Conservation (phyloP, 2,113 vertebrate genomes). For the Labrus mixtus region DNA sequence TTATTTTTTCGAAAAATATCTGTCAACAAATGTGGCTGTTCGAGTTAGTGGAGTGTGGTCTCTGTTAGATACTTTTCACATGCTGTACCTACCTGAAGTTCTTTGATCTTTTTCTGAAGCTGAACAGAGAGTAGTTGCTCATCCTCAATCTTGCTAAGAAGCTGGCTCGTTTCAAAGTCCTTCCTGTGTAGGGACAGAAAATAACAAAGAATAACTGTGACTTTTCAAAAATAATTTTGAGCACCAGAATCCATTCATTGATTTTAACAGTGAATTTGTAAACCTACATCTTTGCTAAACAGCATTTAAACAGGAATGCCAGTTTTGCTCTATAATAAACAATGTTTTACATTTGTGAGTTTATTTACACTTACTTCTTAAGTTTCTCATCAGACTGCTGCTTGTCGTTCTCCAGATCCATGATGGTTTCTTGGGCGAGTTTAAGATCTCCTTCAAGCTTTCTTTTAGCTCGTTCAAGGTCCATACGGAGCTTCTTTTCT, state of each 20-base stretch:
- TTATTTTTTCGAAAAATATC: too few species aligned
- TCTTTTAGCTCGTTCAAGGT: slow-evolving; percentile 85
- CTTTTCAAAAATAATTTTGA: neutral
- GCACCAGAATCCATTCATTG: neutral
- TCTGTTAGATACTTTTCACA: neutral
- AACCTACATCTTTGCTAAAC: neutral
- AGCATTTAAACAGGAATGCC: neutral
- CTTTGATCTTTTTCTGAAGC: slow-evolving; percentile 90
- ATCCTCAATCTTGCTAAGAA: slow-evolving; percentile 88
- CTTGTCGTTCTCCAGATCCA: slow-evolving; percentile 83
- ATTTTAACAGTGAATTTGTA: neutral
- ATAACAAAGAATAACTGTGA: neutral
- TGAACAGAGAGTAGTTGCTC: slow-evolving; percentile 84
- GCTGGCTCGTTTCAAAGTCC: slow-evolving; percentile 89
- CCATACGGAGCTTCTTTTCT: slow-evolving; percentile 89
- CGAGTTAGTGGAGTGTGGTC: neutral
- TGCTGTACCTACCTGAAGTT: slow-evolving; percentile 82
- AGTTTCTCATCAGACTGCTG: slow-evolving; percentile 79
- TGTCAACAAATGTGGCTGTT: neutral
- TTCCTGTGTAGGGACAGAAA: slow-evolving; percentile 76
- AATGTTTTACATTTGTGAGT: neutral
- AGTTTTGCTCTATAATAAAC: neutral
- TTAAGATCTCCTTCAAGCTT: slow-evolving; percentile 81
- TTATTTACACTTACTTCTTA: slow-evolving; percentile 75
- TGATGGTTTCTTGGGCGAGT: slow-evolving; percentile 77